These are phyloP conservation scores for Meiosimyza platycephala DNA, from an alignment of 2,888 invertebrate genomes.

Conservation along the genomic window DNA sequence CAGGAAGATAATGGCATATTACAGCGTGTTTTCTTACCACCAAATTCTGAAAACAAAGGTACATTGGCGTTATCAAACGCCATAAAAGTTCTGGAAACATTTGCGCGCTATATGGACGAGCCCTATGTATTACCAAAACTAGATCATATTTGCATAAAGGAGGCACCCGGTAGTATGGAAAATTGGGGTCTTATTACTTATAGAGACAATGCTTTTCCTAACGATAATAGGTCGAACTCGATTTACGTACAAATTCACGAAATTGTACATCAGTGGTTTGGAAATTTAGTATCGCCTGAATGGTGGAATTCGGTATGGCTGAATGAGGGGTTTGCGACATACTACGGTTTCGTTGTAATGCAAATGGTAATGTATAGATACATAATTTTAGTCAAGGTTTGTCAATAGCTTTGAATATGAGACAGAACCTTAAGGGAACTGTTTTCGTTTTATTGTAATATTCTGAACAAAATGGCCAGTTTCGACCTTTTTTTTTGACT, in stretches of 20 bases:
- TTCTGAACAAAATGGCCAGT: no score
- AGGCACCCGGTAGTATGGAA: constrained; percentile 88
- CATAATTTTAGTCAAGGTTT: no score
- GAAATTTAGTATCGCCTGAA: constrained; percentile 74
- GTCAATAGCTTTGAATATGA: no score
- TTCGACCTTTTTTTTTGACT: no score
- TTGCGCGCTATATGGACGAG: constrained; percentile 76
- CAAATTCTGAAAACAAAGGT: constrained; percentile 31
- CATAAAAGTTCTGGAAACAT: constrained; percentile 35
- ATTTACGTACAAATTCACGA: constrained; percentile 68
- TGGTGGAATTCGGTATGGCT: constrained; percentile 79
- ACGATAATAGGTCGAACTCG: constrained; percentile 65
- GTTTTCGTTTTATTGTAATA: no score
- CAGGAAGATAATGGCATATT: constrained; percentile 55
- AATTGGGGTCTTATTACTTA: constrained; percentile 89
- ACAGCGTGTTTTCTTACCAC: constrained; percentile 46
- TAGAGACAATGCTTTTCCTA: constrained; percentile 56
- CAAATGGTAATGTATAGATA: constrained; percentile 38
- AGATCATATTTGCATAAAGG: constrained; percentile 83
- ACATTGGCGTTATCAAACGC: constrained; percentile 38
- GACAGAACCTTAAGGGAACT: no score
- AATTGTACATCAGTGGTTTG: constrained; percentile 80
- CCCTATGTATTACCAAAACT: constrained; percentile 78
- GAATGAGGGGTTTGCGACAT: constrained; percentile 75
- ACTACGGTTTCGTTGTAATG: constrained; percentile 43